A percentile compares a stretch with the other conserved stretches of the same genome.
phyloP scores from a whole-genome alignment of 2,113 vertebrate genomes.

The Microcebus murinus region DNA sequence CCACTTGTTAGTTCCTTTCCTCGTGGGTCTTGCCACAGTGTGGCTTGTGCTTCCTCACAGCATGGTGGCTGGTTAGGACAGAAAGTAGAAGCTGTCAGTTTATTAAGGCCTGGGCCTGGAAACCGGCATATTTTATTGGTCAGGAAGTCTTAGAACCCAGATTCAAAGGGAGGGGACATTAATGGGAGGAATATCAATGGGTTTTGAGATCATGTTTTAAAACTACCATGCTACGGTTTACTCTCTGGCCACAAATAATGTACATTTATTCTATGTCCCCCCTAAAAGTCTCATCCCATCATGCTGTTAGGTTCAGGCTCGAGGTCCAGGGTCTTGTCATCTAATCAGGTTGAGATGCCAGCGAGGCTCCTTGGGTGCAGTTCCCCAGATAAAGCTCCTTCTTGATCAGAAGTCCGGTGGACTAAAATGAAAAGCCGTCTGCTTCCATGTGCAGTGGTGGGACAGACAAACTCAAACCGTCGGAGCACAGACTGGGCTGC shows the following conservation, averaged over 20 bases:
- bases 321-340: not conserved
- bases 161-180: too few species aligned
- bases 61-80: not conserved
- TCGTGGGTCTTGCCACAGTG: fast-evolving
- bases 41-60: not conserved
- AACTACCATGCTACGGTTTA: not conserved
- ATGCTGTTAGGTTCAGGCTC: not conserved
- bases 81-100: not conserved
- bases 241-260: not conserved
- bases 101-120: not conserved
- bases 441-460: not conserved
- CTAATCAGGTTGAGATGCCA: not conserved
- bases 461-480: too few species aligned
- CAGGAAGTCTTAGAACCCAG: not conserved
- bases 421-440: not conserved
- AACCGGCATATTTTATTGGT: not conserved
- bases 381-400: not conserved
- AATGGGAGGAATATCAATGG: not conserved
- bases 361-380: not conserved
- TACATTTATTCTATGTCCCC: not conserved
- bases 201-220: not conserved
- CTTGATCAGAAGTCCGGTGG: not conserved
- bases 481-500: not conserved
- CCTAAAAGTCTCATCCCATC: not conserved
- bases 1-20: not conserved